Evolutionary conservation across 2,113 vertebrate species (phyloP).

Genomic region (Symphodus melops): DNA sequence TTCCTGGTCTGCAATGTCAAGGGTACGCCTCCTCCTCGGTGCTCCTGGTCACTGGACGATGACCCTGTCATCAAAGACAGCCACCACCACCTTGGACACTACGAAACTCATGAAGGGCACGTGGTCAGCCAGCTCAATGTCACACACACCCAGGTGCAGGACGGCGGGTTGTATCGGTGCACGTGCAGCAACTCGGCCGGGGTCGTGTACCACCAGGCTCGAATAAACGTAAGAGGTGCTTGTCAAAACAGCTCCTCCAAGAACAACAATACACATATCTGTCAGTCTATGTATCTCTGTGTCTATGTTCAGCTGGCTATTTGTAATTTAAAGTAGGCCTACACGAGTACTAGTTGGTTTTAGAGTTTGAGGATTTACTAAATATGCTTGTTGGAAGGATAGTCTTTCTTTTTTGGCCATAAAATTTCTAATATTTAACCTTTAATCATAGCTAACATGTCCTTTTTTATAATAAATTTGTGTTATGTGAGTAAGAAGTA

Average conservation of each 20-base stretch:
- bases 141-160: conserved; percentile 94
- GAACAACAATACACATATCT: conserved; percentile 83
- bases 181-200: conserved; percentile 98
- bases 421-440: neutral
- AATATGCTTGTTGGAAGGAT: neutral
- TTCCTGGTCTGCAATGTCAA: conserved; percentile 97
- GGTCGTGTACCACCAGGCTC: conserved; percentile 99
- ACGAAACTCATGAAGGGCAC: conserved; percentile 93
- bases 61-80: conserved; percentile 94
- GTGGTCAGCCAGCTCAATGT: conserved; percentile 98
- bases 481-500: conserved; percentile 34
- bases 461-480: conserved; percentile 21
- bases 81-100: conserved; percentile 94
- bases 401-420: neutral
- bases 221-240: conserved; percentile 99
- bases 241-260: conserved; percentile 99
- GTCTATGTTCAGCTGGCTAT: conserved; percentile 1
- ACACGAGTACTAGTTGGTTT: conserved; percentile 16
- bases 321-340: neutral
- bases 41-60: conserved; percentile 96
- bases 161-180: conserved; percentile 98
- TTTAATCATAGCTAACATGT: neutral
- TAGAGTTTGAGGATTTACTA: neutral
- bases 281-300: conserved; percentile 58
- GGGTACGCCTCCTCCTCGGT: conserved; percentile 92